Base-by-base conservation (phyloP, 1,140 invertebrate genomes). In the Formica exsecta region DNA sequence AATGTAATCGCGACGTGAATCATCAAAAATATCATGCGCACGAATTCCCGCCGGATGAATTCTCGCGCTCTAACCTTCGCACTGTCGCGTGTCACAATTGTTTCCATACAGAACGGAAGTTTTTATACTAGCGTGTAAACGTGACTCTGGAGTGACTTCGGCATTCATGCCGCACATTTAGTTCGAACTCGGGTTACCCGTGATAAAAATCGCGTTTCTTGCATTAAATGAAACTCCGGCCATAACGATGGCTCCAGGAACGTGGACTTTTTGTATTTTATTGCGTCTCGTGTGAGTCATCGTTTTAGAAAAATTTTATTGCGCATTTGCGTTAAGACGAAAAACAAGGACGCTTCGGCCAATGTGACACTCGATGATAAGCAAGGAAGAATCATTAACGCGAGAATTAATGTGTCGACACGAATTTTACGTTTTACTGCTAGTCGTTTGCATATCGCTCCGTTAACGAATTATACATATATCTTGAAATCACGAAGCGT, bases 71-170 rank as follows among this genome's bases (percentile, higher is more conserved):
- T 71, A 81, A 81, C 79, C 79, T 73, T 81, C 66, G 66, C 38
- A 61, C 61, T 61, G 79, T 81, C 79, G 79, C 79, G 54, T 81
- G 79, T 81, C 79, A 59, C 79, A 59, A 81, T 81, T 81, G 79
- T 81, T 81, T 81, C 66, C 66, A 71, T 81, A 81, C 25, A 48
- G 54, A 80, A 80, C 48, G 77, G 79, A 81, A 81, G 79, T 81
- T 66, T 81, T 81, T 29, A 22, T 81, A 44, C 48, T n/a, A 25
- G 51, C 32, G 32, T 81, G 25, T 44, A 57, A 81, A 81, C 66
- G 79, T 73, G 57, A 73, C 36, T 73, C 51, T 36, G 51, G 51
- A 44, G 16, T 19, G 76, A 51, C 44, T 71, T 41, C 13, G 65
- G 36, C 66, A 79, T 71, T 71, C 51, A 19, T 25, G 66, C 36